Evolutionary conservation across 2,113 vertebrate species (phyloP).

Genomic region (Anser brachyrhynchus): DNA sequence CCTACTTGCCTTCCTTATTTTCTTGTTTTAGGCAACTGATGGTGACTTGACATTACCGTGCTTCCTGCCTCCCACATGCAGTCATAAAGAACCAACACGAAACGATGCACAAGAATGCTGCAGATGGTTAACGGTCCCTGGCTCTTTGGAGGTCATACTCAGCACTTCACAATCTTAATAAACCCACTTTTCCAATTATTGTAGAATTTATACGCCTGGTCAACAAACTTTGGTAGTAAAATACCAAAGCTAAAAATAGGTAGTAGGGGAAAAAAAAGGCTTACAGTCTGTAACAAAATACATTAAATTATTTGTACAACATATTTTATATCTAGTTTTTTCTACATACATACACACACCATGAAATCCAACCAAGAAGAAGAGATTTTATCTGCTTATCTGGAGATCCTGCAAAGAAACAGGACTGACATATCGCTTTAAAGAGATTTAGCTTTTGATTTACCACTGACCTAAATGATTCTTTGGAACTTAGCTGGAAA

Average conservation of each 20-base stretch:
- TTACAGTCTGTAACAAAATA: not conserved
- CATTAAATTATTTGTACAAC: not conserved
- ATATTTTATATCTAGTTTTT: not conserved
- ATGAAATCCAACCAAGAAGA: not conserved
- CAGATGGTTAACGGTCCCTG: not conserved
- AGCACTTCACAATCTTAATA: not conserved
- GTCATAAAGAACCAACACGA: not conserved
- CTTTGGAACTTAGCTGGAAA: not conserved
- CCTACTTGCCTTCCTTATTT: not conserved
- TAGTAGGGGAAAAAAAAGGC: not conserved
- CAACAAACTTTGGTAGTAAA: not conserved
- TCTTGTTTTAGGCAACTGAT: constrained; percentile 1
- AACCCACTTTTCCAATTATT: not conserved
- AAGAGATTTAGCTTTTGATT: not conserved
- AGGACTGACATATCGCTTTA: not conserved
- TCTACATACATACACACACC: not conserved
- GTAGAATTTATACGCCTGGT: not conserved
- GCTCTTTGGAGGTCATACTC: not conserved
- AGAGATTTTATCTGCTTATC: not conserved
- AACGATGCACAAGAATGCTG: not conserved
- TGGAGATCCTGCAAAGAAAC: not conserved
- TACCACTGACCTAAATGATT: not conserved
- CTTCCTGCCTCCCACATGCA: constrained; percentile 41
- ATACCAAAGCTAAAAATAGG: not conserved
- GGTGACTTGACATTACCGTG: not conserved